Evolutionary conservation across 2,888 invertebrate genomes (phyloP).

Genomic region (Oligia strigilis): DNA sequence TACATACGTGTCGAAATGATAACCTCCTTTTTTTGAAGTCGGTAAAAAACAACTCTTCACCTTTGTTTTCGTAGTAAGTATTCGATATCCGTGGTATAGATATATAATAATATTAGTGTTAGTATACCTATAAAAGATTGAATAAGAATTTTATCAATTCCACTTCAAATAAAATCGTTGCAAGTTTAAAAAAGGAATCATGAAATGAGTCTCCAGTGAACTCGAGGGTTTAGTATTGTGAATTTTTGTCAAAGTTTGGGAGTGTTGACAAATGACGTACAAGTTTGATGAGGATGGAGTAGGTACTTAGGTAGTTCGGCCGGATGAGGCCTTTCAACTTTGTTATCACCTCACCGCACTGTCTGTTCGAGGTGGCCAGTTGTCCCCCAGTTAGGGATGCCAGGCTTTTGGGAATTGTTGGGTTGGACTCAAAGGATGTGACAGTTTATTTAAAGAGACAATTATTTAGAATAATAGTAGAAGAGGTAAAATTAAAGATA

Average conservation of each 20-base stretch:
- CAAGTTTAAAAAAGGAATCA: conserved; percentile 6
- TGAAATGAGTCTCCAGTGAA: not conserved
- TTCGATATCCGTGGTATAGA: too few relatives aligned
- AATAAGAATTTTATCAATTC: not conserved
- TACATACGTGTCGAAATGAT: too few relatives aligned
- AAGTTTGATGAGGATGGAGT: conserved; percentile 49
- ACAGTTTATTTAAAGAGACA: too few relatives aligned
- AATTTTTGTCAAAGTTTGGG: conserved; percentile 27
- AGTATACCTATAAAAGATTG: too few relatives aligned
- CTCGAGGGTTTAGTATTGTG: not conserved
- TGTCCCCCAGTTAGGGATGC: conserved; percentile 22
- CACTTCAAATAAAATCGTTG: not conserved
- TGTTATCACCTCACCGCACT: conserved; percentile 47
- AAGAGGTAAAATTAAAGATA: not conserved
- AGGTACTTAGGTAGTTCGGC: conserved; percentile 1
- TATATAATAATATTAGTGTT: too few relatives aligned
- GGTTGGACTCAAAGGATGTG: not conserved
- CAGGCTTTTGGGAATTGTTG: not conserved
- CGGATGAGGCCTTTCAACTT: conserved; percentile 37
- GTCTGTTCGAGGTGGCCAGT: conserved; percentile 23
- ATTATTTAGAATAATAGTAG: not conserved
- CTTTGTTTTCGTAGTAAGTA: too few relatives aligned
- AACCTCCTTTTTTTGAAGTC: too few relatives aligned
- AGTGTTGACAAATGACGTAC: conserved; percentile 26
- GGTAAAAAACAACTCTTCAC: too few relatives aligned